phyloP scores from a whole-genome alignment of 2,888 invertebrate genomes.

The Hydroisotoma schaefferi region DNA sequence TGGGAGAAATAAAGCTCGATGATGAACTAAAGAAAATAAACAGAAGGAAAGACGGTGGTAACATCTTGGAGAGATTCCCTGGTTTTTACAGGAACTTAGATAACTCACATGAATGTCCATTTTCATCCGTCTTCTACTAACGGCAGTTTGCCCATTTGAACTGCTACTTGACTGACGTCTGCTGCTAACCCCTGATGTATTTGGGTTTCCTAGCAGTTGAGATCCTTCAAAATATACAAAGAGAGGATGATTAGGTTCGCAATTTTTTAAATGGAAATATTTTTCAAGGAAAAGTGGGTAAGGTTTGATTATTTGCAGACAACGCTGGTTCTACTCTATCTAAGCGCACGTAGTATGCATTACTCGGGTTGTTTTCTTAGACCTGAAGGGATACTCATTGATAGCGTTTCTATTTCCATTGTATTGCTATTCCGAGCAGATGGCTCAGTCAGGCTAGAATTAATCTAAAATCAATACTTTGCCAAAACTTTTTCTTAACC shows the following conservation, averaged over 20 bases:
- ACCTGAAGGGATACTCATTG: too few relatives aligned
- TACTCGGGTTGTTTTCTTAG: too few relatives aligned
- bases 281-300: too few relatives aligned
- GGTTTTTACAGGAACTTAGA: background rate
- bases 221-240: constrained; percentile 22
- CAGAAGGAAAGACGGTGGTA: background rate
- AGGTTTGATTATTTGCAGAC: too few relatives aligned
- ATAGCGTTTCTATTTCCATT: too few relatives aligned
- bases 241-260: background rate
- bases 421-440: too few relatives aligned
- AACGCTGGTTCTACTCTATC: too few relatives aligned
- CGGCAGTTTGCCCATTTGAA: constrained; percentile 32
- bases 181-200: constrained; percentile 24
- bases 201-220: constrained; percentile 34
- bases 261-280: too few relatives aligned
- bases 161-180: constrained; percentile 23
- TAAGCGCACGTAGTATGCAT: too few relatives aligned
- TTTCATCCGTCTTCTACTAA: constrained; percentile 36
- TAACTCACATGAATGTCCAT: constrained; percentile 45
- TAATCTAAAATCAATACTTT: too few relatives aligned
- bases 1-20: background rate
- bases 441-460: too few relatives aligned
- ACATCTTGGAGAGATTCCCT: background rate
- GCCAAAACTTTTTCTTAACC: too few relatives aligned
- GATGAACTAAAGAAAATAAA: background rate